Percentiles rank a stretch among this genome's conserved stretches.
These are phyloP conservation scores for Chionomys nivalis DNA, from an alignment of 2,113 vertebrate species.

Conservation along the genomic window DNA sequence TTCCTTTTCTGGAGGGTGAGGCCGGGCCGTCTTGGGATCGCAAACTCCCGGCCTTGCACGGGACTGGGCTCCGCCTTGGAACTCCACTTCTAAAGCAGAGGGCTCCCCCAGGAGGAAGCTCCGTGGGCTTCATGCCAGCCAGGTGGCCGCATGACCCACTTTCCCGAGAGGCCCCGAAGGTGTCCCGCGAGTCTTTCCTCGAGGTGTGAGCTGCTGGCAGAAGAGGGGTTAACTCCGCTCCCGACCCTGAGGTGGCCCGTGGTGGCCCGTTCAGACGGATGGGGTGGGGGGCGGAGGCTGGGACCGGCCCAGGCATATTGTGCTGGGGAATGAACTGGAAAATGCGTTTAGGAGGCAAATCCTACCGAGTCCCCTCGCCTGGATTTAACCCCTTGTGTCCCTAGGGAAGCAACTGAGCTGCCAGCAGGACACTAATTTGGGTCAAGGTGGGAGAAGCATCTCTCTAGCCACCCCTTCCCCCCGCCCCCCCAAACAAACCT, in stretches of 20 bases:
- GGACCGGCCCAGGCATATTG: constrained; percentile 54
- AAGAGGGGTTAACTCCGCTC: constrained; percentile 75
- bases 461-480: not conserved
- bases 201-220: constrained; percentile 34
- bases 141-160: constrained; percentile 80
- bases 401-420: constrained; percentile 2
- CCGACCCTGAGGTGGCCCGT: constrained; percentile 48
- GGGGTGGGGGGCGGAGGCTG: constrained; percentile 54
- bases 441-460: not conserved
- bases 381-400: constrained; percentile 69
- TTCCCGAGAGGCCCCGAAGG: constrained; percentile 61
- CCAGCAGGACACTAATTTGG: not conserved
- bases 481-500: not conserved
- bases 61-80: constrained; percentile 22
- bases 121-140: constrained; percentile 32
- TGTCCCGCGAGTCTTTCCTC: constrained; percentile 47
- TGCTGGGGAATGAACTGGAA: constrained; percentile 78
- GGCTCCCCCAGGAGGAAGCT: constrained; percentile 22
- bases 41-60: not conserved
- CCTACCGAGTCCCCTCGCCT: constrained; percentile 56
- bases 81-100: not conserved
- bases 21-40: not conserved
- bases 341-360: constrained; percentile 72
- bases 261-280: constrained; percentile 28
- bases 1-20: not conserved